Base-by-base conservation (phyloP, 2,113 vertebrate genomes). In the Strigops habroptila region DNA sequence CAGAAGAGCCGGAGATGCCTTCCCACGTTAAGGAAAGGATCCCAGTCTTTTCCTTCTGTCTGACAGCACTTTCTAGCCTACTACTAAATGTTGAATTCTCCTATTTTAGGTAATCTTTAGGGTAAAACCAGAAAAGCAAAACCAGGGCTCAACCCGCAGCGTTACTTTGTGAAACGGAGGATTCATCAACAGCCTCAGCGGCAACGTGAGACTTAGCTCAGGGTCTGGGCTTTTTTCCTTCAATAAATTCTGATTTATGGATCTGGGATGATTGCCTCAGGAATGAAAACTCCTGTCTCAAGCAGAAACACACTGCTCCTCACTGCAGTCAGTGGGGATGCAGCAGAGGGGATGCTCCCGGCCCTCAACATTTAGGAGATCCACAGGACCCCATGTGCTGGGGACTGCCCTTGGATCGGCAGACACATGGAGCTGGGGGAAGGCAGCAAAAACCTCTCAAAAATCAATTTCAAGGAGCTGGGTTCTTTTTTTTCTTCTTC, bases 81-180 rank as follows among this genome's bases (percentile, higher is more conserved):
- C 80, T 69, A 6, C 0, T 37, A 27, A 10, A 57, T 10, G 18
- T n/a, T 62, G 27, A 63, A 44, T 24, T 48, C 3, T 33, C 74
- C 82, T 85, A 14, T 70, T 96, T 78, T 23, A 25, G 88, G 41
- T 2, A 21, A 5, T 37, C 64, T 84, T 62, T 11, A 18, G 88
- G 60, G 80, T 27, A 37, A 86, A 67, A 21, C 13, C 82, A 81
- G 71, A 3, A 21, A 43, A 63, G 88, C 69, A 62, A 37, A 86
- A 18, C 12, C 12, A 6, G 74, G 60, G 55, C 82, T 69, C 28
- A 35, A 22, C n/a, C 57, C 3, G 1, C 59, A 39, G 67, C 5
- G 0, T 8, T 10, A 6, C 1, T n/a, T 17, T n/a, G 43, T 14
- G 28, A 23, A 33, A 46, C 1, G 0, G 31, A 82, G 39, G 52